Evolutionary conservation across 2,113 vertebrate genomes (phyloP).

Genomic region (Formicarius rufipectus): DNA sequence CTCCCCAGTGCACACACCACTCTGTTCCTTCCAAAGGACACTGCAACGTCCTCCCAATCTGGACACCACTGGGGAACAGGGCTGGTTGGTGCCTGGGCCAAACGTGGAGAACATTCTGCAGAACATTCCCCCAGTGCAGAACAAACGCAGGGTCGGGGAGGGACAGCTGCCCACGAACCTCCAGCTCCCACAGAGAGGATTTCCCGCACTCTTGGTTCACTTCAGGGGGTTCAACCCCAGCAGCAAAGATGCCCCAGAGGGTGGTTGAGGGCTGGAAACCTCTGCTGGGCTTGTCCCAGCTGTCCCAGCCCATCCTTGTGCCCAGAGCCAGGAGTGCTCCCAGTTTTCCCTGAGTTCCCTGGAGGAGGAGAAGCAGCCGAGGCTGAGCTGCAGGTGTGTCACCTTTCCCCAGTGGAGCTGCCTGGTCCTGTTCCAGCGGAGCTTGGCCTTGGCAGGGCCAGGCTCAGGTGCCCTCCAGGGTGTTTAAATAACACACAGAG

Average conservation of each 20-base stretch:
- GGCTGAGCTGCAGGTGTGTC: not conserved
- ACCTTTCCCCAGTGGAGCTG: not conserved
- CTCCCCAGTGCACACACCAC: not conserved
- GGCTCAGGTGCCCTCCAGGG: not conserved
- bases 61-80: rapidly evolving
- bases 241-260: not conserved
- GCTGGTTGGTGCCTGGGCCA: rapidly evolving
- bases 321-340: rapidly evolving
- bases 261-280: rapidly evolving
- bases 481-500: not conserved
- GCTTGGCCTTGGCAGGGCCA: not conserved
- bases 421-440: not conserved
- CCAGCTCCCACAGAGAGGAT: not conserved
- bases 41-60: rapidly evolving
- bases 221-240: not conserved
- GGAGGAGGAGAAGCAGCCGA: too few species aligned
- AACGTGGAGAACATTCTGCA: rapidly evolving
- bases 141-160: not conserved
- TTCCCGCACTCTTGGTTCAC: rapidly evolving
- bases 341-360: rapidly evolving
- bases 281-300: not conserved
- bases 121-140: not conserved
- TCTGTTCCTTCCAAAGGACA: not conserved
- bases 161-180: rapidly evolving
- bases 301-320: rapidly evolving